These are phyloP conservation scores for Vanessa cardui DNA, from an alignment of 2,888 invertebrate species.

Conservation along the genomic window DNA sequence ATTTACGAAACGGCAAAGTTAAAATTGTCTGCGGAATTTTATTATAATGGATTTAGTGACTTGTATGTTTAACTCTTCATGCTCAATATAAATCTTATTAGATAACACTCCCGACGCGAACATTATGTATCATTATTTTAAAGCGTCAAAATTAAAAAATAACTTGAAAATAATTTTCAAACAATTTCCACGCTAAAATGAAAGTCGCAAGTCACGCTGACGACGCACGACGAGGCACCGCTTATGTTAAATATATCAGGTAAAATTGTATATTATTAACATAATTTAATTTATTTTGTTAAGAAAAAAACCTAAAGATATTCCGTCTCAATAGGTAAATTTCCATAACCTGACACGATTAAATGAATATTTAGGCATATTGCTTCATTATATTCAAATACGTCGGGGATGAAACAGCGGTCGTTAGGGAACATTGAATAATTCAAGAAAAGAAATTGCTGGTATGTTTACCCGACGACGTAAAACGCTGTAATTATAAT, in stretches of 20 bases:
- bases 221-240: not conserved
- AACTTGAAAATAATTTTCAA: not conserved
- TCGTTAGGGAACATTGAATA: conserved; percentile 29
- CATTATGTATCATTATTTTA: too few species aligned
- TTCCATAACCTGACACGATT: conserved; percentile 34
- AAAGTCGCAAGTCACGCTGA: not conserved
- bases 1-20: too few species aligned
- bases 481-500: not conserved
- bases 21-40: too few species aligned
- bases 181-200: too few species aligned
- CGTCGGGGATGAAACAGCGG: conserved; percentile 26
- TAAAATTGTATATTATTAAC: conserved; percentile 24
- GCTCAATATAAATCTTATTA: too few species aligned
- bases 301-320: conserved; percentile 23
- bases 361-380: conserved; percentile 41
- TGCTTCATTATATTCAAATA: conserved; percentile 44
- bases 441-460: conserved; percentile 12
- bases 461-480: not conserved
- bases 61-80: too few species aligned
- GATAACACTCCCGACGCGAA: too few species aligned
- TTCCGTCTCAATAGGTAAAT: conserved; percentile 23
- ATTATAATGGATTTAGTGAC: too few species aligned
- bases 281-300: conserved; percentile 24
- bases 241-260: conserved; percentile 18
- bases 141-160: too few species aligned